Evolutionary conservation across 2,113 vertebrate genomes (phyloP).

Genomic region (Carassius auratus): DNA sequence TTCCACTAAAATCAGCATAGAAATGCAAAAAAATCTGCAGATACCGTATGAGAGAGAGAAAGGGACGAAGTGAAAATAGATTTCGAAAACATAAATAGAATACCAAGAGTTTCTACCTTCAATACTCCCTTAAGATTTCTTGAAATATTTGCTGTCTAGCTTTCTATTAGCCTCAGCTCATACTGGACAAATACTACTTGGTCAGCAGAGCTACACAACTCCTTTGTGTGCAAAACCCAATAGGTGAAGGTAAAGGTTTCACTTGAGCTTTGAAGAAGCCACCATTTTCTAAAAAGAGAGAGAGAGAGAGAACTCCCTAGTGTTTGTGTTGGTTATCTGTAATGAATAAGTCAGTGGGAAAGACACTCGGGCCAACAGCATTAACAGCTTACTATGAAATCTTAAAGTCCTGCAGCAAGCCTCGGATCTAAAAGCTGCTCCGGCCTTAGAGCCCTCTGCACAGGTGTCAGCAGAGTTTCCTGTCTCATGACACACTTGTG

Average conservation of each 20-base stretch:
- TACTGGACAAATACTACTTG: constrained; percentile 19
- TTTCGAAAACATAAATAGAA: neutral
- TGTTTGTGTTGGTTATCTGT: constrained; percentile 53
- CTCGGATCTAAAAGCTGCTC: constrained; percentile 61
- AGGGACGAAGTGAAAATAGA: neutral
- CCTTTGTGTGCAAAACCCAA: constrained; percentile 23
- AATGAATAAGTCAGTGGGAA: constrained; percentile 73
- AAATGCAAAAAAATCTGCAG: neutral
- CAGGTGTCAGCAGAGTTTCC: constrained; percentile 42
- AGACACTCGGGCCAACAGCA: constrained; percentile 63
- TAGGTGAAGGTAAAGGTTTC: neutral
- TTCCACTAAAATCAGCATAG: constrained; percentile 2
- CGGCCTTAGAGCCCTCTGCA: constrained; percentile 31
- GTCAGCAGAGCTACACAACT: constrained; percentile 9
- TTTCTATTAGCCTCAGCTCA: constrained; percentile 30
- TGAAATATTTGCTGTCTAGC: constrained; percentile 5
- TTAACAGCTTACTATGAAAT: constrained; percentile 70
- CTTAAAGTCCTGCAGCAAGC: constrained; percentile 68
- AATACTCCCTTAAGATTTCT: constrained; percentile 21
- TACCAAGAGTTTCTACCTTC: neutral
- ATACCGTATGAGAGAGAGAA: no score
- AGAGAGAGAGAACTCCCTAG: neutral
- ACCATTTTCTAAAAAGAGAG: constrained; percentile 23
- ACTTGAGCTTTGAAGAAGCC: constrained; percentile 14
- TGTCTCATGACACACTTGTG: constrained; percentile 38